phyloP scores from a whole-genome alignment of 2,888 invertebrate species.

The Meandrusa payeni region DNA sequence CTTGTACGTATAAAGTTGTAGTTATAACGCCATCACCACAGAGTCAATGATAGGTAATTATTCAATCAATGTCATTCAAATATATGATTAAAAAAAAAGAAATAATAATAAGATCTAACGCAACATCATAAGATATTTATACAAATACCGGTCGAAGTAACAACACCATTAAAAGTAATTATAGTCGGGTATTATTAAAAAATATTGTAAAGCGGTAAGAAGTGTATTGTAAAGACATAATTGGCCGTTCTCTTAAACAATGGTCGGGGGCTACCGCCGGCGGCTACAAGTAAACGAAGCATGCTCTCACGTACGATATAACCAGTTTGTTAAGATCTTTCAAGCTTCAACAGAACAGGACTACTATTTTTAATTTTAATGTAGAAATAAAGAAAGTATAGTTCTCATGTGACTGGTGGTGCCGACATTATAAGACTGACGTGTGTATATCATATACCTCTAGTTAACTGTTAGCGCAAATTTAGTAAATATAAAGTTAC shows the following conservation, averaged over 20 bases:
- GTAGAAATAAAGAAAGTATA: not conserved
- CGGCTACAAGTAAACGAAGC: constrained; percentile 66
- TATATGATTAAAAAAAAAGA: constrained; percentile 13
- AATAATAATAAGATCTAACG: constrained; percentile 19
- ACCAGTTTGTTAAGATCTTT: constrained; percentile 44
- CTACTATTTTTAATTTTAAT: not conserved
- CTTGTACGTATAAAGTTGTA: too few species aligned
- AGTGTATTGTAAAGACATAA: constrained; percentile 65
- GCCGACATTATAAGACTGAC: not conserved
- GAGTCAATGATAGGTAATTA: not conserved
- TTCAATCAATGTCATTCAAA: constrained; percentile 3
- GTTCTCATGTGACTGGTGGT: constrained; percentile 8
- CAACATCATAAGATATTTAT: constrained; percentile 19
- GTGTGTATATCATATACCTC: too few species aligned
- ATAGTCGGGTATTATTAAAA: constrained; percentile 35
- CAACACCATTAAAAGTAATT: constrained; percentile 27
- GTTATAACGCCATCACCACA: not conserved
- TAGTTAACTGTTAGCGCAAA: too few species aligned
- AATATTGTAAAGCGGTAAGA: constrained; percentile 51
- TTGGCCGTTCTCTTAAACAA: constrained; percentile 69
- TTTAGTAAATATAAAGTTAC: too few species aligned
- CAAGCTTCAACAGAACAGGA: not conserved
- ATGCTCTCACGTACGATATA: constrained; percentile 57
- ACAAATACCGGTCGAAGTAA: constrained; percentile 24
- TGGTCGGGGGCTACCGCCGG: constrained; percentile 61